These are phyloP conservation scores for Pseudococcus jackbeardsleyi DNA, from an alignment of 2,888 invertebrate genomes.

Conservation along the genomic window DNA sequence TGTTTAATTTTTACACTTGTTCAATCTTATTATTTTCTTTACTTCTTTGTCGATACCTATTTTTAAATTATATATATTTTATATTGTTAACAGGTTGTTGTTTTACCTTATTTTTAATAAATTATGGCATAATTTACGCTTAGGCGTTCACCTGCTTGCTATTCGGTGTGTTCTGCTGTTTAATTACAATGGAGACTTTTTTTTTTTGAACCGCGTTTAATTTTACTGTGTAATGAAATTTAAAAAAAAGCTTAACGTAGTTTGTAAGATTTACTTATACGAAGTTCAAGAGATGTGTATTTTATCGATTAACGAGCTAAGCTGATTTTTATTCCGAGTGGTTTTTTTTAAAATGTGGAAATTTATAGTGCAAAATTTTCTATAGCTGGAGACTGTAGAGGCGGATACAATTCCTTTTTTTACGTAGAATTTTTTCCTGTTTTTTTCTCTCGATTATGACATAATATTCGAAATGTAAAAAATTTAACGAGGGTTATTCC, in stretches of 20 bases:
- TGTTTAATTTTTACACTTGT: constrained; percentile 33
- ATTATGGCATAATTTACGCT: constrained; percentile 20
- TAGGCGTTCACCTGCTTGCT: constrained; percentile 7
- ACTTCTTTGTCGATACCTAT: constrained; percentile 37
- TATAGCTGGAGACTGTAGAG: background rate
- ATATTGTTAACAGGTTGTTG: constrained; percentile 55
- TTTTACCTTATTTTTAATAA: constrained; percentile 39
- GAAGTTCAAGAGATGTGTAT: background rate
- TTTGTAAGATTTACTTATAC: background rate
- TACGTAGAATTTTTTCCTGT: background rate
- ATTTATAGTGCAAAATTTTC: background rate
- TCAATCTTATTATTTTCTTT: background rate
- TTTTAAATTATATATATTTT: constrained; percentile 44
- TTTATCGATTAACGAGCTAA: constrained; percentile 2
- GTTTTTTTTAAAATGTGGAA: background rate
- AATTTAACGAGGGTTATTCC: constrained; percentile 16
- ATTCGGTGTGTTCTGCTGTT: constrained; percentile 20
- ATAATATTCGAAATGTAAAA: constrained; percentile 20
- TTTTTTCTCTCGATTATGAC: constrained; percentile 14
- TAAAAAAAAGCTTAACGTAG: background rate
- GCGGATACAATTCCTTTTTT: background rate
- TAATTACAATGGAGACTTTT: background rate
- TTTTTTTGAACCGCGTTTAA: background rate
- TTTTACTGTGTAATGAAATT: background rate
- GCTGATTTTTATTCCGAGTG: background rate